Evolutionary conservation across 2,888 invertebrate genomes (phyloP).

Genomic region (Phyto melanocephala): DNA sequence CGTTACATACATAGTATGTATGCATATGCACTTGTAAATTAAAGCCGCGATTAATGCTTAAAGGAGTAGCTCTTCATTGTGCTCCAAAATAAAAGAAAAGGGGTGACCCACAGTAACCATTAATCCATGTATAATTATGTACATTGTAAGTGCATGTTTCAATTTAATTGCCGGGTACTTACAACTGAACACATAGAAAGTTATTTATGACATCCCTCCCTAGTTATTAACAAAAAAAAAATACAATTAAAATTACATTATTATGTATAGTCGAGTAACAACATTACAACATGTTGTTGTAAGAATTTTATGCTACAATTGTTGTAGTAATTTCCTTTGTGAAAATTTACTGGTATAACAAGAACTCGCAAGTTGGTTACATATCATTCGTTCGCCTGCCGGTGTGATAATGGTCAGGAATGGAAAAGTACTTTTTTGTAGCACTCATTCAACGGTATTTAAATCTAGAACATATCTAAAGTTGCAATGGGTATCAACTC

Average conservation of each 20-base stretch:
- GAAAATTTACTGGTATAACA: neutral
- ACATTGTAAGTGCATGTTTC: neutral
- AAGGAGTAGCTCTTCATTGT: neutral
- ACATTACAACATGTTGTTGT: neutral
- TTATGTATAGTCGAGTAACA: neutral
- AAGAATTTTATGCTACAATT: conserved; percentile 49
- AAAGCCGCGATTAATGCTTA: neutral
- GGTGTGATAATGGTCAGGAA: too few relatives aligned
- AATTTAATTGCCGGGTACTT: conserved; percentile 13
- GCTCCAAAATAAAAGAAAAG: neutral
- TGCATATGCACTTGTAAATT: too few relatives aligned
- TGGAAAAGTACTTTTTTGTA: too few relatives aligned
- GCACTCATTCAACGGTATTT: too few relatives aligned
- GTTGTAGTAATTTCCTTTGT: conserved; percentile 26
- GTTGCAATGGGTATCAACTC: too few relatives aligned
- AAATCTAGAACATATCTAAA: too few relatives aligned
- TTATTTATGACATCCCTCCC: neutral
- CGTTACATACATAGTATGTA: too few relatives aligned
- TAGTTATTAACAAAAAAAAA: neutral
- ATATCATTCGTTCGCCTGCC: too few relatives aligned
- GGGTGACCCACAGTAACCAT: neutral
- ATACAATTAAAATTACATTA: conserved; percentile 43
- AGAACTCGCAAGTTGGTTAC: too few relatives aligned
- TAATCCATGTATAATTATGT: conserved; percentile 2
- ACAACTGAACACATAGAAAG: neutral